phyloP scores from a whole-genome alignment of 1,140 invertebrate genomes.

The Bombus pyrosoma region DNA sequence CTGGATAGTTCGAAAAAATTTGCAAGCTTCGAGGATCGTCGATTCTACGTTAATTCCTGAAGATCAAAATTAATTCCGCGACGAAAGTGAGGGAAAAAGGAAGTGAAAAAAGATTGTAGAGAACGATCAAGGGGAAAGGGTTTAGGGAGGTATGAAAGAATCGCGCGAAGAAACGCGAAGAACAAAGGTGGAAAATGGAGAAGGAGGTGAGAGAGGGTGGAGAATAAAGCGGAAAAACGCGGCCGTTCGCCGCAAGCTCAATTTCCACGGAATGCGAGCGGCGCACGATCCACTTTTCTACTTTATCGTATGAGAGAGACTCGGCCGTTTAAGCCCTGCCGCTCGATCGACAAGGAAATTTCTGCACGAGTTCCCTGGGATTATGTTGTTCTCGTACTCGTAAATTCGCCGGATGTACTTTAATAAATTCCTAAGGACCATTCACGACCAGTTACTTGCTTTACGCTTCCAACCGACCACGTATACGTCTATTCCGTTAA shows the following conservation, averaged over 20 bases:
- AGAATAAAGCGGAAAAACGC: constrained; percentile 51
- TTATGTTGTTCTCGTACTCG: constrained; percentile 49
- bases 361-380: constrained; percentile 45
- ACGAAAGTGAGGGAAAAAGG: too few relatives aligned
- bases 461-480: background rate
- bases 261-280: constrained; percentile 63
- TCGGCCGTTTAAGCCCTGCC: constrained; percentile 55
- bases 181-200: background rate
- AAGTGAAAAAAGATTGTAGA: background rate
- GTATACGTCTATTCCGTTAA: background rate
- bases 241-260: constrained; percentile 54
- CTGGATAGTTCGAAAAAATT: background rate
- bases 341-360: constrained; percentile 55
- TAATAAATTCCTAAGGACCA: constrained; percentile 3
- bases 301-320: constrained; percentile 55
- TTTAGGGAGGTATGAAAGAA: background rate
- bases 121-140: background rate
- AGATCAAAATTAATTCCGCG: constrained; percentile 11
- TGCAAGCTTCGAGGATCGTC: background rate
- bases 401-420: constrained; percentile 35
- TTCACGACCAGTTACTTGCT: background rate
- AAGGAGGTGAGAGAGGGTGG: background rate
- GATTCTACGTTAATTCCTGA: constrained; percentile 14
- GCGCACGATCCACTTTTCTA: constrained; percentile 62
- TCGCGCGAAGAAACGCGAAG: constrained; percentile 20